Percentiles rank a stretch among this genome's conserved stretches.
phyloP scores from a whole-genome alignment of 1,140 invertebrate genomes.

The Branchinecta lindahli region DNA sequence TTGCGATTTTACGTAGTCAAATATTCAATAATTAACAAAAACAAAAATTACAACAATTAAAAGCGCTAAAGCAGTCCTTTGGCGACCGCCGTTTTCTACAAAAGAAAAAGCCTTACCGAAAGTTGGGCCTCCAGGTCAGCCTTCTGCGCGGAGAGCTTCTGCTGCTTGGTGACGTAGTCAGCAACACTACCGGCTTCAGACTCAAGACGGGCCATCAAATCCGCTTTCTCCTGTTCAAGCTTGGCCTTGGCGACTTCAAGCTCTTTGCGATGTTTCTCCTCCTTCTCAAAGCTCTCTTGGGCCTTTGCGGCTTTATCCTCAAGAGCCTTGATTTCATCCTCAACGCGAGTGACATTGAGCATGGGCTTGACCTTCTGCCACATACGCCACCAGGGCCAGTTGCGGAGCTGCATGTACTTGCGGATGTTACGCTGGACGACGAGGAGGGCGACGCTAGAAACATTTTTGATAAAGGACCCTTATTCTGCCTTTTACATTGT shows the following conservation, averaged over 20 bases:
- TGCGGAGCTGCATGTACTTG: slow-evolving; percentile 92
- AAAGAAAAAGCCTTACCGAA: slow-evolving; percentile 47
- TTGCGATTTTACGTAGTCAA: no score
- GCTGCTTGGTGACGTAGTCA: slow-evolving; percentile 78
- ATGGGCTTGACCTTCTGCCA: slow-evolving; percentile 98
- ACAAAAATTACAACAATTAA: no score
- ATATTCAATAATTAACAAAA: no score
- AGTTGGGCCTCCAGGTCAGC: slow-evolving; percentile 88
- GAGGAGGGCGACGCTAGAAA: slow-evolving; percentile 65
- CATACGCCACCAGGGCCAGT: slow-evolving; percentile 99
- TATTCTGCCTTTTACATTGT: no score
- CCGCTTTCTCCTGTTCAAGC: slow-evolving; percentile 80
- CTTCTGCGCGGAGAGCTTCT: slow-evolving; percentile 89
- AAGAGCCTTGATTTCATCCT: slow-evolving; percentile 85
- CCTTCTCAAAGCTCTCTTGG: slow-evolving; percentile 81
- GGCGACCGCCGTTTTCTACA: neutral
- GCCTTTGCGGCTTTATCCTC: slow-evolving; percentile 89
- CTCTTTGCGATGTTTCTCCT: slow-evolving; percentile 92
- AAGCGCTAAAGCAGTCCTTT: no score
- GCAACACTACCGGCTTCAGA: slow-evolving; percentile 72
- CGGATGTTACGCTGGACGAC: slow-evolving; percentile 98
- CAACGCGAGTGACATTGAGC: slow-evolving; percentile 92
- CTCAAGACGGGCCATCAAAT: slow-evolving; percentile 68
- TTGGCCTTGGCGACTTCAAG: slow-evolving; percentile 83
- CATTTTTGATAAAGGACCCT: neutral